Evolutionary conservation across 2,888 invertebrate genomes (phyloP), one percentile per base, ranked within the genome.

Genomic region (Ophioninae sp.): DNA sequence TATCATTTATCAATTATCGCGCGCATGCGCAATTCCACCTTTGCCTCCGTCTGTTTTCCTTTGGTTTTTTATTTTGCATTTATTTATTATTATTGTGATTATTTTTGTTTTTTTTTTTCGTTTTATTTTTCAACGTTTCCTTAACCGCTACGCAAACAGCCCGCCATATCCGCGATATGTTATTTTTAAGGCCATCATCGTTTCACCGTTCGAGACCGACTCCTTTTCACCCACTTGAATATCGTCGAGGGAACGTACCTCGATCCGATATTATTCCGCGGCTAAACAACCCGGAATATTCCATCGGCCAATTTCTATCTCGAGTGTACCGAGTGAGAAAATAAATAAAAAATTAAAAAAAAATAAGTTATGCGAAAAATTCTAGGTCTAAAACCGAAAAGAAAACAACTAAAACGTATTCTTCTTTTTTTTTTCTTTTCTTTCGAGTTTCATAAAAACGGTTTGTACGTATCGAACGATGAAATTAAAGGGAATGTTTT

Each of bases 171-270:
- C 51, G 17, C 17, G 51, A 3, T 51, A 22, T 74, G 44, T 44
- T 73, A 30, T 73, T 74, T 51, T 64, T 64, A 13, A 71, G 30
- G 63, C 51, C 44, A 51, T 51, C 30, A 51, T 51, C 30, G n/a
- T 74, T 74, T 74, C 63, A 20, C 44, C 64, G 20, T 64, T 74
- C 23, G 17, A 10, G n/a, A 17, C n/a, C 59, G 63, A 51, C 51
- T 51, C 51, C 61, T 73, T 63, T 73, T 73, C 61, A 22, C 63
- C 63, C 73, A 23, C 13, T n/a, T 10, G 41, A 63, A 44, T 23
- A 51, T 0, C 22, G 17, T 7, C n/a, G 37, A 65, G 13, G 39
- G 65, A 63, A 13, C 51, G 23, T 30, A 30, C 30, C 30, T 30
- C 30, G 30, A 30, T 1, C 30, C 37, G 59, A 10, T 20, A n/a